Conservation (phyloP, 2,888 invertebrate species). For the Andrena bicolor region DNA sequence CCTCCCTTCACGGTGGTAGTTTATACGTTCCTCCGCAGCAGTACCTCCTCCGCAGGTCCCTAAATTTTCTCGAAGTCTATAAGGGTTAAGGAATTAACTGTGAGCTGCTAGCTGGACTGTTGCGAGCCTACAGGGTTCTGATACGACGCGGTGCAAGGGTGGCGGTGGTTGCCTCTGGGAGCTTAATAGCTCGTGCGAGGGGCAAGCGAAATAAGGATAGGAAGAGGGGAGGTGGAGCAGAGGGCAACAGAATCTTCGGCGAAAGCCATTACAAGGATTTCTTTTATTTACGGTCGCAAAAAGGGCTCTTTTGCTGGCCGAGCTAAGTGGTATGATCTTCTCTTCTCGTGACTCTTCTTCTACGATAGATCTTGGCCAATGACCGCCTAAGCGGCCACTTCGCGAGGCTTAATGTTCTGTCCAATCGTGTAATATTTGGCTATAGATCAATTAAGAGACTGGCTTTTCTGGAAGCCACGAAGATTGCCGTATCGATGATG, state of each 20-base stretch:
- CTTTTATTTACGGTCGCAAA: constrained; percentile 84
- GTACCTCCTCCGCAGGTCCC: constrained; percentile 66
- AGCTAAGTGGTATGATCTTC: constrained; percentile 81
- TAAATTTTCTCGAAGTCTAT: constrained; percentile 83
- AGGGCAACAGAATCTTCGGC: constrained; percentile 75
- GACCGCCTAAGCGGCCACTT: constrained; percentile 77
- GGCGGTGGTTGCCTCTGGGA: constrained; percentile 58
- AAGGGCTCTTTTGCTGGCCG: constrained; percentile 65
- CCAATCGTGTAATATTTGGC: constrained; percentile 79
- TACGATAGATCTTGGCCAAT: constrained; percentile 79
- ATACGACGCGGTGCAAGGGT: constrained; percentile 58
- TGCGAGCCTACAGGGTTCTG: constrained; percentile 70
- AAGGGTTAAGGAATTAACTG: constrained; percentile 84
- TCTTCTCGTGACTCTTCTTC: constrained; percentile 70
- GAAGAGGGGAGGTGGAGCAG: constrained; percentile 47
- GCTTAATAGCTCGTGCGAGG: constrained; percentile 72
- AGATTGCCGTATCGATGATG: too few species aligned
- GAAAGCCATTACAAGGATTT: constrained; percentile 84
- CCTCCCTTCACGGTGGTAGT: constrained; percentile 47
- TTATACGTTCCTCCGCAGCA: constrained; percentile 61
- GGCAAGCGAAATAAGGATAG: constrained; percentile 45
- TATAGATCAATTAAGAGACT: constrained; percentile 82
- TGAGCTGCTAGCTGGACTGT: constrained; percentile 64
- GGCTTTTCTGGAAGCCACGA: not conserved
- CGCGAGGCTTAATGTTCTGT: constrained; percentile 63